Conservation (phyloP, 2,888 invertebrate species). For the Lepidonotus clava region DNA sequence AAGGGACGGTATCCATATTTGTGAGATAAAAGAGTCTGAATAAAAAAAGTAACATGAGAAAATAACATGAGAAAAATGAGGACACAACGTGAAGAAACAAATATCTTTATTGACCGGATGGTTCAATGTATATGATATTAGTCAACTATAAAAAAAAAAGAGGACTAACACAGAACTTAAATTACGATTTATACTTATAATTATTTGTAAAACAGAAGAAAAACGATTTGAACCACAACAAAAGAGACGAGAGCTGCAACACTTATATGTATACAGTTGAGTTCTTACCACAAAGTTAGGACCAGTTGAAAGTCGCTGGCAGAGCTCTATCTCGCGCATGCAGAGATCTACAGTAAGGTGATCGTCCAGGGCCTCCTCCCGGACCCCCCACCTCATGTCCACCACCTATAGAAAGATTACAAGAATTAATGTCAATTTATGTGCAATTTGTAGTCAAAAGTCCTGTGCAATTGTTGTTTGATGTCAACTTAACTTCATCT, state of each 20-base stretch:
- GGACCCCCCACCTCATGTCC: slow-evolving; percentile 77
- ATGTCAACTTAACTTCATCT: neutral
- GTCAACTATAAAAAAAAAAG: too few species aligned
- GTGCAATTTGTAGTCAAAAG: too few species aligned
- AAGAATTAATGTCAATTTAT: neutral
- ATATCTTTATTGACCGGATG: too few species aligned
- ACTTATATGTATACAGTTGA: neutral
- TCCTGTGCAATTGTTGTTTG: too few species aligned
- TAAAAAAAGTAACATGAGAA: neutral
- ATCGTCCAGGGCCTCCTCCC: slow-evolving; percentile 76
- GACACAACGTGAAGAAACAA: too few species aligned
- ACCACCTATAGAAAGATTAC: slow-evolving; percentile 59
- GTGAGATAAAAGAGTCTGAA: slow-evolving; percentile 74
- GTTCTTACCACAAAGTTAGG: slow-evolving; percentile 76
- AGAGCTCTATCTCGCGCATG: slow-evolving; percentile 73
- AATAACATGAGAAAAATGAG: too few species aligned
- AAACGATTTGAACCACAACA: too few species aligned
- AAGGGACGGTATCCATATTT: slow-evolving; percentile 75
- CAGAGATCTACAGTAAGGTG: slow-evolving; percentile 76
- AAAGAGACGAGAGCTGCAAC: too few species aligned
- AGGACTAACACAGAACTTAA: too few species aligned
- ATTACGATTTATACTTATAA: too few species aligned
- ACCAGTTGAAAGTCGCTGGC: slow-evolving; percentile 75
- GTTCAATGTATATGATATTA: too few species aligned
- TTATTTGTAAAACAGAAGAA: too few species aligned